These are phyloP conservation scores for Chaetodon auriga DNA, from an alignment of 2,113 vertebrate genomes.

Conservation along the genomic window DNA sequence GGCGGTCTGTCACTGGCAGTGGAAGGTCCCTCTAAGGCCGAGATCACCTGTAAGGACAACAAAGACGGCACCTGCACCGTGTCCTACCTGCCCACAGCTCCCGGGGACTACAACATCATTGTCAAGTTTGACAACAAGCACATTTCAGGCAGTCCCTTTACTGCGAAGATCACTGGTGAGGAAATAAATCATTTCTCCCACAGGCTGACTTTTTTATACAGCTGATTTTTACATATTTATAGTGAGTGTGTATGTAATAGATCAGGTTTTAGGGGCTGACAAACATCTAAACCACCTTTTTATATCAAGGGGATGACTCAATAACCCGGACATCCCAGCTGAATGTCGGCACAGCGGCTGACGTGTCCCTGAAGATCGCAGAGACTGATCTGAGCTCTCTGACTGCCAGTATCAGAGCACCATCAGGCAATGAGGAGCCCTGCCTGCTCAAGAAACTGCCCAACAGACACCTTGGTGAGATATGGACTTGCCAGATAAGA, in stretches of 20 bases:
- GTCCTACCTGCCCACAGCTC: slow-evolving; percentile 94
- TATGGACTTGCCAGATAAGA: slow-evolving; percentile 1
- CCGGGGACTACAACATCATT: slow-evolving; percentile 96
- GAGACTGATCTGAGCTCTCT: slow-evolving; percentile 94
- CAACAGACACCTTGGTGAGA: slow-evolving; percentile 94
- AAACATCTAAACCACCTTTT: slow-evolving; percentile 36
- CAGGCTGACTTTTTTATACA: background rate
- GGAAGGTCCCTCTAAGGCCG: slow-evolving; percentile 96
- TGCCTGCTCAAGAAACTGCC: slow-evolving; percentile 95
- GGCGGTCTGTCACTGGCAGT: slow-evolving; percentile 96
- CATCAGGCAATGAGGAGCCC: slow-evolving; percentile 95
- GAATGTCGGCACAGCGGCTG: slow-evolving; percentile 94
- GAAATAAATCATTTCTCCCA: slow-evolving; percentile 3
- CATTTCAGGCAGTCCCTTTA: slow-evolving; percentile 95
- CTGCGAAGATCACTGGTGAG: slow-evolving; percentile 95
- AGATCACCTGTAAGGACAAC: slow-evolving; percentile 98
- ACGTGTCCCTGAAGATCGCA: slow-evolving; percentile 95
- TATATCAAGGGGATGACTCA: slow-evolving; percentile 90
- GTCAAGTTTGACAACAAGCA: slow-evolving; percentile 98
- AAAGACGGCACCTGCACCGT: slow-evolving; percentile 97
- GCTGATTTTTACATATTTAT: slow-evolving; percentile 4
- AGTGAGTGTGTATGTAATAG: background rate
- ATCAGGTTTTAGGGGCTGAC: background rate
- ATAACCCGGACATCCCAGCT: slow-evolving; percentile 94
- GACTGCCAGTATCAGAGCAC: slow-evolving; percentile 93